Conservation (phyloP, 2,797 vertebrate species). For the Chrysocyon brachyurus region DNA sequence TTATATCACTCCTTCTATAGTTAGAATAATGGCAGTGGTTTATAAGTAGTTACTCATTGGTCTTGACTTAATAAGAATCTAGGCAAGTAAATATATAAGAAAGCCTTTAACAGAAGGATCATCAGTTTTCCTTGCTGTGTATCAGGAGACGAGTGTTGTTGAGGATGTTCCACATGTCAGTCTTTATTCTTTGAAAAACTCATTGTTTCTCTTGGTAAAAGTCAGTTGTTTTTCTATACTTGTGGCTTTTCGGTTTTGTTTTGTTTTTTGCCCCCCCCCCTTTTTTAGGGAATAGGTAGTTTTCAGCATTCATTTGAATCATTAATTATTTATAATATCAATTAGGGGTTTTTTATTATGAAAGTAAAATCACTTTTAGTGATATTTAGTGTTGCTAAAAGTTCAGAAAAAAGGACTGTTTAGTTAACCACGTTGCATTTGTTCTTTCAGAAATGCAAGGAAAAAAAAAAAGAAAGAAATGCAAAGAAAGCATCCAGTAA, state of each 20-base stretch:
- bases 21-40: not conserved
- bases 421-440: not conserved
- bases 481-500: not conserved
- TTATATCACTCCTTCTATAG: not conserved
- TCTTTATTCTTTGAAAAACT: not conserved
- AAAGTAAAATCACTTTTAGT: not conserved
- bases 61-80: not conserved
- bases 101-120: not conserved
- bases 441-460: slow-evolving; percentile 8
- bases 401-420: not conserved
- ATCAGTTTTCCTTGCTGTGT: not conserved
- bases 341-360: not conserved
- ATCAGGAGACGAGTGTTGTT: not conserved
- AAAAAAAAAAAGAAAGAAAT: slow-evolving; percentile 32
- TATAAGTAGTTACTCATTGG: not conserved
- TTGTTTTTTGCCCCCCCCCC: not conserved
- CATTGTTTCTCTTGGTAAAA: not conserved
- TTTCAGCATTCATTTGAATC: not conserved
- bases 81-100: not conserved
- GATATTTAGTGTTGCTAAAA: not conserved
- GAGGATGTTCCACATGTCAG: not conserved
- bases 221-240: not conserved
- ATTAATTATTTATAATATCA: slow-evolving; percentile 5
- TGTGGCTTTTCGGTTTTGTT: not conserved
- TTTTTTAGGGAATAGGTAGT: not conserved